Percentiles rank a stretch among this genome's conserved stretches.
These are phyloP conservation scores for Corapipo altera DNA, from an alignment of 2,113 vertebrate species.

Conservation along the genomic window DNA sequence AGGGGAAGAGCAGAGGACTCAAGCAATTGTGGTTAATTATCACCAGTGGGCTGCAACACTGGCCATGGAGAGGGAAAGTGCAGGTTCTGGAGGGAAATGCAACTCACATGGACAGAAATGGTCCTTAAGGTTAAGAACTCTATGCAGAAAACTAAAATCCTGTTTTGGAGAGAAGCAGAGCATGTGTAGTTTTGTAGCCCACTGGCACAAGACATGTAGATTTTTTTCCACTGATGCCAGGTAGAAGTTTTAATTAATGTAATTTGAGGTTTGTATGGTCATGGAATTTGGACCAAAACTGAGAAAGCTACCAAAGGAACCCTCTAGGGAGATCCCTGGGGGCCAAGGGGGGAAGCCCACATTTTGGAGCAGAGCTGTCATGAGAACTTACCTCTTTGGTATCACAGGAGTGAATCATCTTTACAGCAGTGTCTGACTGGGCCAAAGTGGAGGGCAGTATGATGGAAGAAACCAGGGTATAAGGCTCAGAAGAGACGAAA, in stretches of 20 bases:
- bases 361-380: neutral
- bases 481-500: neutral
- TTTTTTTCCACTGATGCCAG: neutral
- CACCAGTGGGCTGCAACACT: rapidly evolving
- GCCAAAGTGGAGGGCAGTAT: rapidly evolving
- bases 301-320: neutral
- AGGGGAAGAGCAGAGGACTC: neutral
- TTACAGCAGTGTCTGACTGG: neutral
- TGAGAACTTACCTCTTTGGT: neutral
- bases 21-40: neutral
- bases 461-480: neutral
- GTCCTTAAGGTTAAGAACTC: neutral
- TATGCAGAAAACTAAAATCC: neutral
- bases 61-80: neutral
- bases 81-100: neutral
- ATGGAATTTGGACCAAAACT: neutral
- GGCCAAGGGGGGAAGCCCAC: neutral
- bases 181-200: neutral
- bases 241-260: neutral
- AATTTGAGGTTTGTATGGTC: neutral
- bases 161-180: neutral
- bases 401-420: rapidly evolving
- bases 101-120: neutral
- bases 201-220: rapidly evolving
- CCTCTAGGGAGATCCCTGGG: neutral